Base-by-base conservation (phyloP, 2,888 invertebrate genomes). In the Aspidiotus destructor region DNA sequence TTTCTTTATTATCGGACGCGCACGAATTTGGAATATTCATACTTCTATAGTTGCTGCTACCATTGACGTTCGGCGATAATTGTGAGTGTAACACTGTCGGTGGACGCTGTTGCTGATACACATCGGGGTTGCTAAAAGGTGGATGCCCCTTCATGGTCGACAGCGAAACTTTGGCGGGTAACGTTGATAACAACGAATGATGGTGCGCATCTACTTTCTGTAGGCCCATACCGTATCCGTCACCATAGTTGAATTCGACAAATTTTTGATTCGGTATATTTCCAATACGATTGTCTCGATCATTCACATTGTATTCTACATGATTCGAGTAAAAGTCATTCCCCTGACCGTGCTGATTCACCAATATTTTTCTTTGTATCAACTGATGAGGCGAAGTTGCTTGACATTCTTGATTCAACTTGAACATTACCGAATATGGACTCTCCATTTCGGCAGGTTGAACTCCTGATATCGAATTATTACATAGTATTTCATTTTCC, bases 381-480 rank as follows among this genome's bases (percentile, higher is more conserved):
- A 55, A 48, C 48, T 62, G 62, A 40, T 52, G 16, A 40, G 48
- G 57, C 11, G 57, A 16, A 16, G 64, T 6, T 42, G 41, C 58
- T n/a, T 62, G 62, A 40, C 41, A 52, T 40, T 65, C 65, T 65
- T 65, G 65, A 15, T 58, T 65, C 63, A 63, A 41, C 52, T 41
- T 57, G 16, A 63, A 60, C 16, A 58, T 58, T 9, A 65, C 41
- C 13, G 65, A 44, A 17, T 57, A 65, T n/a, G 58, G 44, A 13
- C 57, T 65, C 41, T 86, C 84, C 60, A 85, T 81, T 1, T 86
- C 82, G 10, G 83, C 81, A 71, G 73, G 73, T 40, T 71, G 74
- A 44, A 72, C 71, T 8, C 72, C 28, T 15, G 67, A 11, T 1
- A 15, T 28, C 5, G 62, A 28, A 8, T 41, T 67, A 13, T 68